Evolutionary conservation across 2,113 vertebrate genomes (phyloP).

Genomic region (Physeter macrocephalus): DNA sequence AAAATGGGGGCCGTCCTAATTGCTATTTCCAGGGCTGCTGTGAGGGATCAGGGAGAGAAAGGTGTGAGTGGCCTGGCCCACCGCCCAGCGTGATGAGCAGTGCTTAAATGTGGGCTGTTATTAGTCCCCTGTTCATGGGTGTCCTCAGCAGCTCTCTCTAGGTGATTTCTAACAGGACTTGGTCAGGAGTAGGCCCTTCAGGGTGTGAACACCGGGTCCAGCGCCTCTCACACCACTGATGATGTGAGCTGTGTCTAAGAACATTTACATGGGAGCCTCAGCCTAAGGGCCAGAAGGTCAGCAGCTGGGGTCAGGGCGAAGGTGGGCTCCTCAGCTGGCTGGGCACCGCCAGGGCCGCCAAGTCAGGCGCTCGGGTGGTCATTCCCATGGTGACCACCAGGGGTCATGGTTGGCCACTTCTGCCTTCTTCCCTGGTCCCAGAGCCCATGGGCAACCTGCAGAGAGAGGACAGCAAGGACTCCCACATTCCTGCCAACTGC

Average conservation of each 20-base stretch:
- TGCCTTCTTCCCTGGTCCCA: neutral
- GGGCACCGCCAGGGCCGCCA: fast-evolving
- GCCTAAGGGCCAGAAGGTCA: neutral
- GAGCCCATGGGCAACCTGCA: too few relatives aligned
- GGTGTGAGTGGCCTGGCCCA: neutral
- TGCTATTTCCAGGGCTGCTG: neutral
- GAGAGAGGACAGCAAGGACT: too few relatives aligned
- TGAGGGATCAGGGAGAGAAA: neutral
- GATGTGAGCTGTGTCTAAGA: neutral
- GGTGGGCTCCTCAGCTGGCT: neutral
- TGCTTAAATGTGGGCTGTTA: neutral
- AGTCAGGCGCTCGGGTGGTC: neutral
- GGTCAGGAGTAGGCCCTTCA: neutral
- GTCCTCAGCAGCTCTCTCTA: neutral
- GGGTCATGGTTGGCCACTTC: neutral
- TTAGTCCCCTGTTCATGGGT: neutral
- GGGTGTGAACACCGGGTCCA: fast-evolving
- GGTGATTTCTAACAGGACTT: neutral
- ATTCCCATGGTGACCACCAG: neutral
- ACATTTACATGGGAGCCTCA: neutral
- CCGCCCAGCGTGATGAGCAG: fast-evolving
- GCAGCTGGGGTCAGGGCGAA: neutral
- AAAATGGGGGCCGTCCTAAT: neutral
- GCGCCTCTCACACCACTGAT: fast-evolving
- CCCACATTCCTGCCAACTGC: fast-evolving